phyloP scores from a whole-genome alignment of 64 coral and sea anemone genomes.

The Actinia tenebrosa region DNA sequence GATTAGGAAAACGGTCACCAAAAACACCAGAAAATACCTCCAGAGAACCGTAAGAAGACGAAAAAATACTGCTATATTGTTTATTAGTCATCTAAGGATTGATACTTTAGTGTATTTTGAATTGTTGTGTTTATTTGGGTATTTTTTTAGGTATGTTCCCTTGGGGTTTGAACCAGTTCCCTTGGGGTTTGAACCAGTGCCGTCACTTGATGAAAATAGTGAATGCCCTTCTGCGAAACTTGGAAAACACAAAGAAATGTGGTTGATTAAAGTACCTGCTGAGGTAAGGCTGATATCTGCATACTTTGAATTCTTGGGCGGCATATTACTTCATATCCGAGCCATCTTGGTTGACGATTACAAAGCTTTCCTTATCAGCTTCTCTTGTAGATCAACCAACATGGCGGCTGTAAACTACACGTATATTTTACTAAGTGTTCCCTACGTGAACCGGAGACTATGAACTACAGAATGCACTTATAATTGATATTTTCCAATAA shows the following conservation, averaged over 20 bases:
- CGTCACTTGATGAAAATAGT: neutral
- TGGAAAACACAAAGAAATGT: conserved; percentile 1
- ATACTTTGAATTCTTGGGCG: neutral
- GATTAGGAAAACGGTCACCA: neutral
- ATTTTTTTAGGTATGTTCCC: neutral
- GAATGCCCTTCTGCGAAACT: neutral
- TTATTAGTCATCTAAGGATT: neutral
- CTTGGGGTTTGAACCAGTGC: neutral
- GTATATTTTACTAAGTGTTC: no score
- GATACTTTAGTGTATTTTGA: neutral
- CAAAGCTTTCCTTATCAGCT: no score
- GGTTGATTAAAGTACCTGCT: conserved; percentile 15
- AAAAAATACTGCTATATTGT: neutral
- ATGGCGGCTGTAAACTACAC: no score
- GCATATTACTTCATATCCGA: no score
- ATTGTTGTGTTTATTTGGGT: neutral
- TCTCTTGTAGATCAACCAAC: no score
- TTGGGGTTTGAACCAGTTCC: neutral
- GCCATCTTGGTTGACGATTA: no score
- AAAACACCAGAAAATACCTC: neutral
- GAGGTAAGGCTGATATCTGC: neutral
- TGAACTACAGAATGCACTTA: no score
- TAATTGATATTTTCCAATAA: no score
- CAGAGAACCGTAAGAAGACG: neutral
- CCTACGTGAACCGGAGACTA: no score